Conservation (phyloP, 1,140 invertebrate species). For the Zaprionus capensis region DNA sequence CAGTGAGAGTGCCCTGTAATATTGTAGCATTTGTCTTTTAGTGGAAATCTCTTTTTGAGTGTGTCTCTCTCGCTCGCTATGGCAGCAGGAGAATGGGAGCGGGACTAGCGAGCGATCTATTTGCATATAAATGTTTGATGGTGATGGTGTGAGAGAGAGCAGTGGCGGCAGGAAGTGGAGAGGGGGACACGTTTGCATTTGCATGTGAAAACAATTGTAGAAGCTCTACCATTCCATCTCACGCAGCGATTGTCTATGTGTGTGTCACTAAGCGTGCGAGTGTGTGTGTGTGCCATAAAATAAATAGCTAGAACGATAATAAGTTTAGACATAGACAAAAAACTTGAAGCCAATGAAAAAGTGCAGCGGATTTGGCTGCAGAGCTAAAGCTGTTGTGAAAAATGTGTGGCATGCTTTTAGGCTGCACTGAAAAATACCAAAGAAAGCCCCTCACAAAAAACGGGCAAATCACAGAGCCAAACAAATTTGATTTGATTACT, state of each 20-base stretch:
- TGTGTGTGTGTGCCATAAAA: slow-evolving; percentile 63
- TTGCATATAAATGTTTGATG: slow-evolving; percentile 75
- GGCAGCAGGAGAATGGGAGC: slow-evolving; percentile 9
- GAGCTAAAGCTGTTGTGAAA: slow-evolving; percentile 76
- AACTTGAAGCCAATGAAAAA: slow-evolving; percentile 80
- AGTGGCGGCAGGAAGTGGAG: slow-evolving; percentile 36
- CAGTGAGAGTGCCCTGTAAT: slow-evolving; percentile 56
- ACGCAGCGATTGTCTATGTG: slow-evolving; percentile 12
- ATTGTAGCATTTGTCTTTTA: slow-evolving; percentile 82
- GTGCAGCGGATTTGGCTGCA: slow-evolving; percentile 75
- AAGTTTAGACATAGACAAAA: slow-evolving; percentile 80
- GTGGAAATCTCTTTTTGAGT: slow-evolving; percentile 81
- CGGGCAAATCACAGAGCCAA: slow-evolving; percentile 46
- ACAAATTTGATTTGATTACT: slow-evolving; percentile 80
- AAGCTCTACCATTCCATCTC: slow-evolving; percentile 21
- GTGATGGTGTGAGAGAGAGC: slow-evolving; percentile 1
- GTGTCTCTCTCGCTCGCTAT: slow-evolving; percentile 61
- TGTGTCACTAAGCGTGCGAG: slow-evolving; percentile 3
- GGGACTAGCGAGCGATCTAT: slow-evolving; percentile 54
- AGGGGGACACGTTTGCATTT: slow-evolving; percentile 45
- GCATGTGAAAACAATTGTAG: slow-evolving; percentile 80
- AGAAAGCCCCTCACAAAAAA: neutral
- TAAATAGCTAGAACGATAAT: slow-evolving; percentile 82
- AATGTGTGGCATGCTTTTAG: slow-evolving; percentile 78
- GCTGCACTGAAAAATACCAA: slow-evolving; percentile 55